Evolutionary conservation across 2,888 invertebrate species (phyloP), one percentile per base, ranked within the genome.

Genomic region (Cremastinae sp.): DNA sequence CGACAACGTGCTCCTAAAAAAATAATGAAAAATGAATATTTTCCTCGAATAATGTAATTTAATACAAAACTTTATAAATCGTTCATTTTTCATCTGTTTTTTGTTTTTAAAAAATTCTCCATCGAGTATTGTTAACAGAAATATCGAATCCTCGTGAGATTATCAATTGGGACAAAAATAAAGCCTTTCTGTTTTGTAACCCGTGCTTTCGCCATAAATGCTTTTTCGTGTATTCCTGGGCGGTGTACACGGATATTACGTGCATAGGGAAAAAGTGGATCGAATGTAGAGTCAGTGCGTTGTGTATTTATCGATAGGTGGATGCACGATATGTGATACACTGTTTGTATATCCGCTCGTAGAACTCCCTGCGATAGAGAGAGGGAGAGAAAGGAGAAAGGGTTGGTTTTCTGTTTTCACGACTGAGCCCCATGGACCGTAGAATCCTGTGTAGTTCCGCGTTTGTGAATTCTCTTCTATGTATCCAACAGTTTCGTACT

Each of bases 401-500:
- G 22, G 49, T 61, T 66, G 37, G 74, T 77, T 74, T 73, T 74
- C 65, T 59, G 66, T 69, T 73, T 73, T 73, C 72, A 10, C 59
- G 41, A 64, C 49, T 59, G 73, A 73, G 43, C 47, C 53, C 59
- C 68, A 59, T 59, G 65, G 77, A 78, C 78, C 72, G 79, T 75
- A 9, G 55, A 55, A 78, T 76, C 78, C 74, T 74, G 59, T 75
- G 73, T 47, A 28, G 64, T 35, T 16, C 56, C 58, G 18, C 61
- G 66, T 72, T 73, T 75, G 65, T 73, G 53, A 56, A 72, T 70
- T 28, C 66, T 74, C 49, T 49, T 49, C 66, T 55, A 58, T 59
- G 43, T 72, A 56, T 59, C 45, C 45, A 22, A 41, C 41, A 18
- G 66, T 16, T 64, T 56, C 71, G 64, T 77, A 62, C 73, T 70